Base-by-base conservation (phyloP, 2,113 vertebrate genomes). In the Serilophus lunatus region DNA sequence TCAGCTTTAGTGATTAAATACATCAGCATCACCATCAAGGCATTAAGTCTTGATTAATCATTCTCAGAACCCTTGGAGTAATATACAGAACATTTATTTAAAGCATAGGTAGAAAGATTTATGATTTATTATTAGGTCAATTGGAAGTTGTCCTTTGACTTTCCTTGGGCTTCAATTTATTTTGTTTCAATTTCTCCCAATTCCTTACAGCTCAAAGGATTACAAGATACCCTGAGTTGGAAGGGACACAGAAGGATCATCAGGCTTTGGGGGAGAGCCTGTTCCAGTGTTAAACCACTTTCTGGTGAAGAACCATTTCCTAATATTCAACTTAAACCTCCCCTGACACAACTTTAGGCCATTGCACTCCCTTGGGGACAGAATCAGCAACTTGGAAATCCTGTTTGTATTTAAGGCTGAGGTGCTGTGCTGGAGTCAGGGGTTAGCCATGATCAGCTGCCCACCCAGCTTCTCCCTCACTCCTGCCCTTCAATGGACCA, bases 1-100 rank as follows among this genome's bases (percentile, higher is more conserved):
- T 95, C 91, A 91, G 51, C 74, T 92, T 92, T 95, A 54, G 31
- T 96, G 92, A 96, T 97, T 95, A 91, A 95, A 96, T 74, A 87
- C 70, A 78, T 75, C 94, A 95, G 25, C 74, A 53, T 65, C 51
- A 88, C 49, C 64, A 68, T 87, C 77, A 80, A 56, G 78, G 50
- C 64, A 81, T 86, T 96, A 90, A 93, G 7, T 63, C 61, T 59
- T 95, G 93, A 94, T 97, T 95, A 95, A 96, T 96, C 82, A 92
- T 89, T 85, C 93, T 88, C 75, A 87, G 71, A 95, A 66, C 11
- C 45, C 45, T 3, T 2, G 68, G 45, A 49, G 19, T 81, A 94
- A 86, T 56, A 87, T 16, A 54, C 26, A 36, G 72, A 84, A 40
- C 40, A 61, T 89, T 85, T 94, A 87, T 96, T 93, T 82, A 68